A percentile compares a stretch with the other conserved stretches of the same genome.
phyloP scores from a whole-genome alignment of 2,113 vertebrate species.

The Alexandromys fortis region DNA sequence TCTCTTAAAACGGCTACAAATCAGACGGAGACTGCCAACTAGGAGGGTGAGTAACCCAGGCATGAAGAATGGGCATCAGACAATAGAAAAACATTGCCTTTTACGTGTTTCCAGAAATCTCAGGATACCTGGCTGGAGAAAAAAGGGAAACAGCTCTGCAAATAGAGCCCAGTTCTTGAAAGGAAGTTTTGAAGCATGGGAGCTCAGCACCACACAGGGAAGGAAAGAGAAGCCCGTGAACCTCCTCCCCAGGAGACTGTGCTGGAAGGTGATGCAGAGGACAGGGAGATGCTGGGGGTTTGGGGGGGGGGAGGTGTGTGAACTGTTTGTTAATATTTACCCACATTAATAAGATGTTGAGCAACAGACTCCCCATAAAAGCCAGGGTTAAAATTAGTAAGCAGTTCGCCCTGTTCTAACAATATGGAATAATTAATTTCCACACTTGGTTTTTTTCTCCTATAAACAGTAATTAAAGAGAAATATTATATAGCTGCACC shows the following conservation, averaged over 20 bases:
- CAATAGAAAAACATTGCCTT: slow-evolving; percentile 70
- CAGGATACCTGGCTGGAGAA: neutral
- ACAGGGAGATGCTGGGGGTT: too few relatives aligned
- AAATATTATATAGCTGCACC: slow-evolving; percentile 86
- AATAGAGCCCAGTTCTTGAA: slow-evolving; percentile 40
- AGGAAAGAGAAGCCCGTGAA: neutral
- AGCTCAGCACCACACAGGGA: neutral
- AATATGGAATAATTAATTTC: slow-evolving; percentile 85
- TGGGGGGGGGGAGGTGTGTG: neutral
- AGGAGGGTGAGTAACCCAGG: neutral
- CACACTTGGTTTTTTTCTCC: slow-evolving; percentile 62
- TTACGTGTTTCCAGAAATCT: neutral
- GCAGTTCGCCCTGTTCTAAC: slow-evolving; percentile 82
- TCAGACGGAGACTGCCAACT: neutral
- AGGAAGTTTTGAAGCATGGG: neutral
- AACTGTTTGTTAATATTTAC: slow-evolving; percentile 80
- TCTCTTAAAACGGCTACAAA: neutral
- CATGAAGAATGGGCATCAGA: slow-evolving; percentile 67
- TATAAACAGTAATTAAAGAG: slow-evolving; percentile 89
- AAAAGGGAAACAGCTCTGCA: neutral
- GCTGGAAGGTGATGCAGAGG: neutral
- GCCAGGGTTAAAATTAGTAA: slow-evolving; percentile 83
- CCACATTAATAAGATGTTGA: slow-evolving; percentile 74
- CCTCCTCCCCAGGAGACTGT: neutral
- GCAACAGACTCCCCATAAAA: slow-evolving; percentile 73